phyloP scores from a whole-genome alignment of 2,113 vertebrate species.

The Chinchilla lanigera region DNA sequence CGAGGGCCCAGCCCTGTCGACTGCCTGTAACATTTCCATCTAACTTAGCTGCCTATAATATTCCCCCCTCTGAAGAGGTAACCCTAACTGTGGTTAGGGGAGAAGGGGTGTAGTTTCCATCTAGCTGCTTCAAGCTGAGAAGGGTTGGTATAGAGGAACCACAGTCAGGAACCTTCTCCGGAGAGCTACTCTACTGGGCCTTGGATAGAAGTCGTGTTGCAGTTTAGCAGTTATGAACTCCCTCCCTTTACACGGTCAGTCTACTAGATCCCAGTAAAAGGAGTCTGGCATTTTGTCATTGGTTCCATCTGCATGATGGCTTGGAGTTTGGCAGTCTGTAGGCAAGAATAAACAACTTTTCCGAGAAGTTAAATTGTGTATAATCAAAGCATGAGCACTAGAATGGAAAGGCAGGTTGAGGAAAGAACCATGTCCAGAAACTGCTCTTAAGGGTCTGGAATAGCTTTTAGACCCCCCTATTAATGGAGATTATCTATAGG shows the following conservation, averaged over 20 bases:
- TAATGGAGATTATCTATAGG: neutral
- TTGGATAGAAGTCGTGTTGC: neutral
- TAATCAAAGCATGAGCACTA: neutral
- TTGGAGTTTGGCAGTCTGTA: neutral
- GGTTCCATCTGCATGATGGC: neutral
- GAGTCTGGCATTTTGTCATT: neutral
- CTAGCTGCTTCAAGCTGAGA: neutral
- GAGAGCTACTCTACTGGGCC: neutral
- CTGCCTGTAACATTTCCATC: neutral
- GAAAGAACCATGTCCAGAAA: neutral
- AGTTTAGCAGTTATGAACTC: neutral
- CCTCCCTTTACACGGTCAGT: neutral
- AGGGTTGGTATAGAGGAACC: neutral
- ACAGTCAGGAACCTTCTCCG: neutral
- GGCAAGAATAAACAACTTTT: neutral
- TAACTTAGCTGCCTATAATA: neutral
- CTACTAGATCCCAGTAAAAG: neutral
- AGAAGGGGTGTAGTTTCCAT: neutral
- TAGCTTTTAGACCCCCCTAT: neutral
- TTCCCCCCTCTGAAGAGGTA: neutral
- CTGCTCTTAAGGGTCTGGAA: neutral
- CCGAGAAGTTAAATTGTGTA: neutral
- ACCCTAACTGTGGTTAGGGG: neutral
- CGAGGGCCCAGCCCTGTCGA: neutral
- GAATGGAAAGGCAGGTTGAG: neutral